phyloP scores from a whole-genome alignment of 2,113 vertebrate genomes.

The Chlorodrepanis virens region DNA sequence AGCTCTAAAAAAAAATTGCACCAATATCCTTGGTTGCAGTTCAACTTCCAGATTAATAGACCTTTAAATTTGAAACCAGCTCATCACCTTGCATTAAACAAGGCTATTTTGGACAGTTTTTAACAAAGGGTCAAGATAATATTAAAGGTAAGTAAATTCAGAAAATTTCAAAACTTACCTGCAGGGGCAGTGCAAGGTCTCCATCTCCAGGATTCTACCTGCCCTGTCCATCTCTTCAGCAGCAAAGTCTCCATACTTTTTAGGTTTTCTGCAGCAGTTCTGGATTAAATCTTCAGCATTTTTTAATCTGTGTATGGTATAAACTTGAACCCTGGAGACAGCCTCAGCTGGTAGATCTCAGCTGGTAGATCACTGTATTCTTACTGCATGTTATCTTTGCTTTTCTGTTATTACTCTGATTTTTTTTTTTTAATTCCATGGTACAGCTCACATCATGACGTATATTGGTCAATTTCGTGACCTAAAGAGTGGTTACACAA shows the following conservation, averaged over 20 bases:
- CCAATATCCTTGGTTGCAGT: not conserved
- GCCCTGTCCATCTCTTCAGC: not conserved
- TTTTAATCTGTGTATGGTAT: not conserved
- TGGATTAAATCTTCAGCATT: not conserved
- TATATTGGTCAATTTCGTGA: not conserved
- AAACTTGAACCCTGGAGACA: not conserved
- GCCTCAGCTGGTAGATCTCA: not conserved
- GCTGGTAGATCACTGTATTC: not conserved
- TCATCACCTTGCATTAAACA: not conserved
- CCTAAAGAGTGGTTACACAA: not conserved
- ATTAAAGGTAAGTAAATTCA: not conserved
- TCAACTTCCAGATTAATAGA: slow-evolving; percentile 4
- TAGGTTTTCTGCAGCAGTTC: not conserved
- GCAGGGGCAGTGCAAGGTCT: not conserved
- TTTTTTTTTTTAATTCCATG: not conserved
- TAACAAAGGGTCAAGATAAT: not conserved
- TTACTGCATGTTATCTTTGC: not conserved
- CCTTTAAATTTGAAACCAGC: not conserved
- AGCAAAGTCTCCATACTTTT: not conserved
- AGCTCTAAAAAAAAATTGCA: not conserved
- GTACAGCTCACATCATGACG: not conserved
- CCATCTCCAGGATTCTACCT: not conserved
- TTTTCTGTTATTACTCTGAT: not conserved
- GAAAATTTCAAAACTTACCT: not conserved
- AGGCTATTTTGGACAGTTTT: not conserved